Base-by-base conservation (phyloP, 2,888 invertebrate species). In the Apotomis capreana region DNA sequence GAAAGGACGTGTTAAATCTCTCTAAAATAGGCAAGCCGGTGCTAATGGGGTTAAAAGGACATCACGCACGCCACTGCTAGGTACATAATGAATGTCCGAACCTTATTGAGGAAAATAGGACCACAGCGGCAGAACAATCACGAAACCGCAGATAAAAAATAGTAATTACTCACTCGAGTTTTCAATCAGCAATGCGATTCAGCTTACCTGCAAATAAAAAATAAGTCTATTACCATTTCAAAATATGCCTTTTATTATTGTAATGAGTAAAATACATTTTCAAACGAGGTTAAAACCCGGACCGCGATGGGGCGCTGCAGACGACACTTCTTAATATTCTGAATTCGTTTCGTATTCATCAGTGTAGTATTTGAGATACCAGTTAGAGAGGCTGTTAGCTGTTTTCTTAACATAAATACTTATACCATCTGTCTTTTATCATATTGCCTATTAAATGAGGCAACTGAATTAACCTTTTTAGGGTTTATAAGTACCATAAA, bases 171-270 rank as follows among this genome's bases (percentile, higher is more conserved):
- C 3, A 37, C 57, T 37, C 12, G 5, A 49, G 49, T 49, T 9
- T 49, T 49, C n/a, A 37, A 3, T 12, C 12, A 37, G 3, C 57
- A n/a, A 26, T 26, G 57, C 12, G 36, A 57, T 37, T 49, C 49
- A 49, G 13, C 37, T 69, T 69, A 69, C 69, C 69, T 69, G 69
- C 0, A 58, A 69, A 49, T 40, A 15, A 58, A 15, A 40, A 58
- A 58, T 40, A 40, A 40, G 6, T 37, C 6, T 10, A 58, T 58
- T 37, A 8, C 8, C 13, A n/a, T 13, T n/a, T 44, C 40, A 44
- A 59, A 44, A 59, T 59, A 44, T 37, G 1, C 8, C 40, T 3
- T 12, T n/a, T 3, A 44, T 59, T 59, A 44, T 44, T 59, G 3
- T 59, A 59, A 59, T 59, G 59, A 13, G 40, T 13, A 59, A 40